phyloP scores from a whole-genome alignment of 1,140 invertebrate species.

The Phocides pigmalion region DNA sequence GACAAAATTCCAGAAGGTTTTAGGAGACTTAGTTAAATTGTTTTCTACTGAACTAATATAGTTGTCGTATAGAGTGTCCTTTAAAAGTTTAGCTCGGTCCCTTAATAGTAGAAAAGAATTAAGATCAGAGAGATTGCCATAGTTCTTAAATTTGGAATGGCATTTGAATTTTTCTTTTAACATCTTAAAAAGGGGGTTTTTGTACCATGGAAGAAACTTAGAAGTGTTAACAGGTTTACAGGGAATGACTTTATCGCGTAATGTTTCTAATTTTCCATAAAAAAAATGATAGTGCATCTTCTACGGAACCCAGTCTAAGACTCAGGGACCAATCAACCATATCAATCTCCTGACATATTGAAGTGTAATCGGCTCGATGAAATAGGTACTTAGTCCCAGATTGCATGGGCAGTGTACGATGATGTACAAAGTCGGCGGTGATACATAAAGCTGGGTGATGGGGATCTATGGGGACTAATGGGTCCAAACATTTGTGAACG shows the following conservation, averaged over 20 bases:
- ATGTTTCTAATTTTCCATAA: conserved; percentile 19
- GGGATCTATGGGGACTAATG: background rate
- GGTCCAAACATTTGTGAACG: background rate
- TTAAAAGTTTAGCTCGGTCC: conserved; percentile 27
- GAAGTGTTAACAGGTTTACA: background rate
- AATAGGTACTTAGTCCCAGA: conserved; percentile 1
- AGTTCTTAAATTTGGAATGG: conserved; percentile 37
- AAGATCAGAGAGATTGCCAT: conserved; percentile 33
- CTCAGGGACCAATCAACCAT: conserved; percentile 16
- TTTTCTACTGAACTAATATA: background rate
- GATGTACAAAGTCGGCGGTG: background rate
- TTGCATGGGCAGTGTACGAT: background rate
- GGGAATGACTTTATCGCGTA: conserved; percentile 22
- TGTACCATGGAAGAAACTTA: conserved; percentile 36
- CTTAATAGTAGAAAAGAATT: conserved; percentile 34
- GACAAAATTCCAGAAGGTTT: conserved; percentile 3
- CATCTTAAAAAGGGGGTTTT: conserved; percentile 32
- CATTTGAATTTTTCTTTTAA: conserved; percentile 41
- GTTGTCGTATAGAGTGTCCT: background rate
- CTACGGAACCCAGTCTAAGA: background rate
- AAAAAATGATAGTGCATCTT: conserved; percentile 20
- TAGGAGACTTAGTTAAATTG: background rate
- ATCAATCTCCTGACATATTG: conserved; percentile 18
- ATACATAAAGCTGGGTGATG: conserved; percentile 10
- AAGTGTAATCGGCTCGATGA: conserved; percentile 20